Conservation (phyloP, 2,113 vertebrate species). For the Mystacornis crossleyi region DNA sequence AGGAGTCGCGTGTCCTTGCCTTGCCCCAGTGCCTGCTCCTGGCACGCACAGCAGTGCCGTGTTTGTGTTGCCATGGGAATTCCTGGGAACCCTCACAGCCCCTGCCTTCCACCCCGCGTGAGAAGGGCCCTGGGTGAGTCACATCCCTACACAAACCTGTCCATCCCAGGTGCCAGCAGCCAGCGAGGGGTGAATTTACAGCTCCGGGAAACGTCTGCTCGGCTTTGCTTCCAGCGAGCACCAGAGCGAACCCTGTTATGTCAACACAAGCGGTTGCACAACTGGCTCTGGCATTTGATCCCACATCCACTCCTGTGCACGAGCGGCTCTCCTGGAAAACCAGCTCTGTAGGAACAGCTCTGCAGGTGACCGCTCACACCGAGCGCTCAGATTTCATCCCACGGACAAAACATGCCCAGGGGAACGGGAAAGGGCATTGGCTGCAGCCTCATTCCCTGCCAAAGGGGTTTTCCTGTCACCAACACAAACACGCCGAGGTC, state of each 20-base stretch:
- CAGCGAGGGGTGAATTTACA: neutral
- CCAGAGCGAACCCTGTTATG: neutral
- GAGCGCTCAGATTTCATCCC: neutral
- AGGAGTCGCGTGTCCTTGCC: neutral
- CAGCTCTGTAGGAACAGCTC: neutral
- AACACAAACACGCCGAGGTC: neutral
- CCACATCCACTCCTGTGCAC: neutral
- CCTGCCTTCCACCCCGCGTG: neutral
- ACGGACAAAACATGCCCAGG: neutral
- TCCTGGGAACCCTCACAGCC: neutral
- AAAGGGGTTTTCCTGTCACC: neutral
- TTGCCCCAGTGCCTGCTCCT: neutral
- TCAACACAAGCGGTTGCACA: neutral
- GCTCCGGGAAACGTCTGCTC: slow-evolving; percentile 15
- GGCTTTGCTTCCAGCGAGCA: neutral
- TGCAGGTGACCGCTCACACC: neutral
- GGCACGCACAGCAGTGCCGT: fast-evolving
- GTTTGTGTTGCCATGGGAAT: neutral
- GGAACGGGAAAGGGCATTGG: fast-evolving
- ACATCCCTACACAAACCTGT: neutral
- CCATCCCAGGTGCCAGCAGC: neutral
- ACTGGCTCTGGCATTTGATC: neutral
- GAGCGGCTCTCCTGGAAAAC: neutral
- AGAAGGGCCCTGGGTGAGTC: slow-evolving; percentile 32
- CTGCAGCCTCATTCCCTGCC: neutral